Evolutionary conservation across 2,888 invertebrate species (phyloP).

Genomic region (Drosophila mettleri): DNA sequence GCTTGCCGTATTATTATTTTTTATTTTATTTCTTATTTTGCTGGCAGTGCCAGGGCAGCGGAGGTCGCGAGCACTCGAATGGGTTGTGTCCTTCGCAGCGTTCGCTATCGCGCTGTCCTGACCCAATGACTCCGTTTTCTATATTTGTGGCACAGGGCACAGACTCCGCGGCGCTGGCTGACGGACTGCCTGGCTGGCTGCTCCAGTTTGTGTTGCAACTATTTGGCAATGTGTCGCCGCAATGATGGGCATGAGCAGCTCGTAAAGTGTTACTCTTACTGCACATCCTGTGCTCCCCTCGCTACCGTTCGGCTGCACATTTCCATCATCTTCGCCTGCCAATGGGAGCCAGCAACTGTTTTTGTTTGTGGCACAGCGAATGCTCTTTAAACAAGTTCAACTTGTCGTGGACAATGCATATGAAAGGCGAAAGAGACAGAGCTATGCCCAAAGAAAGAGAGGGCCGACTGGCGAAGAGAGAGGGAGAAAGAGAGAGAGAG

Average conservation of each 20-base stretch:
- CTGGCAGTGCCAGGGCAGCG: too few species aligned
- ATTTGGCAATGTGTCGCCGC: slow-evolving; percentile 18
- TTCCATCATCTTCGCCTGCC: slow-evolving; percentile 7
- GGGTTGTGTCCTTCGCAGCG: slow-evolving; percentile 41
- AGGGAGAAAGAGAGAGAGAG: background rate
- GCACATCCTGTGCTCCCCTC: background rate
- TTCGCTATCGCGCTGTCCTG: slow-evolving; percentile 42
- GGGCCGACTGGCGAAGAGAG: background rate
- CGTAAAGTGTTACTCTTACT: slow-evolving; percentile 16
- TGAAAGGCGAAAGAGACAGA: background rate
- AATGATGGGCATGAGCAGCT: slow-evolving; percentile 15
- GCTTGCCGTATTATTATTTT: slow-evolving; percentile 24
- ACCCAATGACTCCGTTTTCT: slow-evolving; percentile 67
- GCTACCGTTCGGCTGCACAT: background rate
- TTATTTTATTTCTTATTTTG: background rate
- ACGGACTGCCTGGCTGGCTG: slow-evolving; percentile 1
- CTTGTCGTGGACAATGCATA: slow-evolving; percentile 13
- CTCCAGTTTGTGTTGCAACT: slow-evolving; percentile 46
- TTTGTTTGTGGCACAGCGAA: slow-evolving; percentile 8
- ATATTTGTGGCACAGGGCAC: slow-evolving; percentile 48
- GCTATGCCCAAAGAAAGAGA: background rate
- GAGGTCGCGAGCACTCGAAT: slow-evolving; percentile 11
- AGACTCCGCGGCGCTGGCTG: slow-evolving; percentile 64
- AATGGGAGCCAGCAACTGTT: slow-evolving; percentile 11
- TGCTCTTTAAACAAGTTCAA: slow-evolving; percentile 19